A percentile compares a stretch with the other conserved stretches of the same genome.
These are phyloP conservation scores for Fulica atra DNA, from an alignment of 2,113 vertebrate genomes.

Conservation along the genomic window DNA sequence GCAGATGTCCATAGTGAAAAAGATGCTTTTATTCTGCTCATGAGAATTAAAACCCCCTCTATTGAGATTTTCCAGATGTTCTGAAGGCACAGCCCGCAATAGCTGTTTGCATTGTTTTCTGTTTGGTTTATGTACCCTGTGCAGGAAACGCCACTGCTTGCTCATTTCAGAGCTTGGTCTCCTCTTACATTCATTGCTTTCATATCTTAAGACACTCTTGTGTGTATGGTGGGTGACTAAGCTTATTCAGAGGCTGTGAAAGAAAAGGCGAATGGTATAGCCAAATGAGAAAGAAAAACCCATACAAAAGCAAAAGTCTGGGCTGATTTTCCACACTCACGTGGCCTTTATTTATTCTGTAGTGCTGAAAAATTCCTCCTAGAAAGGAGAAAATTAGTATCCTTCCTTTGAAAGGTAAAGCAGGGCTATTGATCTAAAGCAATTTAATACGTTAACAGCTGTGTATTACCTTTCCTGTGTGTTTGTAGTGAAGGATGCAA, in stretches of 20 bases:
- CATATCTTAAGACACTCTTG: not conserved
- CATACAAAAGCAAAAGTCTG: not conserved
- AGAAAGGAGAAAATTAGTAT: not conserved
- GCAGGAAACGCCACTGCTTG: not conserved
- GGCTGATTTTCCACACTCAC: not conserved
- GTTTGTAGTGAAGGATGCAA: not conserved
- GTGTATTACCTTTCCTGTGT: not conserved
- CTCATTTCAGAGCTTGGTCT: not conserved
- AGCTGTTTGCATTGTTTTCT: not conserved
- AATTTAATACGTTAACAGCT: not conserved
- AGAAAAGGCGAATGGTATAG: not conserved
- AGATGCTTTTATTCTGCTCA: slow-evolving; percentile 10
- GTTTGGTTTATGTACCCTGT: not conserved
- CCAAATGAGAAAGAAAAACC: not conserved
- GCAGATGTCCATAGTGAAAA: not conserved
- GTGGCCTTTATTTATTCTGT: not conserved
- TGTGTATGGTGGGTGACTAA: not conserved
- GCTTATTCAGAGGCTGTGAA: slow-evolving; percentile 6
- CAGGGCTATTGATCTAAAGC: not conserved
- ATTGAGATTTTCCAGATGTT: not conserved
- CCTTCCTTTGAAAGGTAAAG: not conserved
- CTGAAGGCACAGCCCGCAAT: not conserved
- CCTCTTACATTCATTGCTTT: not conserved
- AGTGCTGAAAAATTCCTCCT: not conserved
- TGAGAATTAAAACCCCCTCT: not conserved